A percentile compares a stretch with the other conserved stretches of the same genome.
Evolutionary conservation across 2,113 vertebrate species (phyloP).

Genomic region (Willisornis vidua): DNA sequence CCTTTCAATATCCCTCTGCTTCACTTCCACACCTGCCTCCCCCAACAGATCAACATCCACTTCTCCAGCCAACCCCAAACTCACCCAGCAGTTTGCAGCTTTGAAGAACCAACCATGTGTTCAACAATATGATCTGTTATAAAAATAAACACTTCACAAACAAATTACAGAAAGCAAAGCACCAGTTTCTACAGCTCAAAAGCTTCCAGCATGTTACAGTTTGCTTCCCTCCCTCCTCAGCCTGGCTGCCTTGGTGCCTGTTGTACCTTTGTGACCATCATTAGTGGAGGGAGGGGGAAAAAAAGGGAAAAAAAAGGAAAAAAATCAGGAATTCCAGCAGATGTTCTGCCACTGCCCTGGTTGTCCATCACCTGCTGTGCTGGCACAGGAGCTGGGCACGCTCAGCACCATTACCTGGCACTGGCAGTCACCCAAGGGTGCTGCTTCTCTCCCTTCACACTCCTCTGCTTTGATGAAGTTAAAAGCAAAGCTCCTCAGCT

Average conservation of each 20-base stretch:
- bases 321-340: not conserved
- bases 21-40: not conserved
- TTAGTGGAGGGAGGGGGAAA: not conserved
- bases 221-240: not conserved
- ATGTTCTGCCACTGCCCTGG: not conserved
- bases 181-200: conserved; percentile 66
- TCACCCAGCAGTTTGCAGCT: not conserved
- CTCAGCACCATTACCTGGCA: not conserved
- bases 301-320: accelerated
- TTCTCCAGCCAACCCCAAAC: not conserved
- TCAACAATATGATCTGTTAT: conserved; percentile 54
- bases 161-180: conserved; percentile 62
- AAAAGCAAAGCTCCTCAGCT: not conserved
- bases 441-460: not conserved
- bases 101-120: conserved; percentile 41
- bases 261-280: conserved; percentile 8
- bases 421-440: not conserved
- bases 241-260: conserved; percentile 10
- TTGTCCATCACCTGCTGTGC: not conserved
- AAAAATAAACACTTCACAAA: conserved; percentile 67
- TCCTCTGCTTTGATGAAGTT: not conserved
- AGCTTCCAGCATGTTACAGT: conserved; percentile 54
- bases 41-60: not conserved
- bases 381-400: not conserved
- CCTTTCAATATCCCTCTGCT: not conserved